Base-by-base conservation (phyloP, 2,888 invertebrate genomes). In the Meta bourneti region DNA sequence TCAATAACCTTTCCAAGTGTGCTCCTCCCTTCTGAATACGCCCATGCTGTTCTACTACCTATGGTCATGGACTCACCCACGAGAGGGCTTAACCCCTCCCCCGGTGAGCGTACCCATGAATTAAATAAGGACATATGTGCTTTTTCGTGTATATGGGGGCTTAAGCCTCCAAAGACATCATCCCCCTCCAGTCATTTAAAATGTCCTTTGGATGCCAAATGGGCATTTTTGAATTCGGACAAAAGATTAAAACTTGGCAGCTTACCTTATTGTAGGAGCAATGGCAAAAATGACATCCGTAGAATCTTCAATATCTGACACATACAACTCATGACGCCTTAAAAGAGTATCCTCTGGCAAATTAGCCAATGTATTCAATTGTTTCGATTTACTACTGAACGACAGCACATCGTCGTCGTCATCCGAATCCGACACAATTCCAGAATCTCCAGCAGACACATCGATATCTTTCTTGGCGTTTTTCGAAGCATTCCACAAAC, bases 191-290 rank as follows among this genome's bases (percentile, higher is more conserved):
- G n/a, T 4, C 34, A 34, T 1, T 34, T 34, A 34, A 34, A 34
- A 34, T 4, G 34, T 4, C 4, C 1, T 34, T 34, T 34, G 34
- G 34, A 34, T 34, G 34, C 34, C 34, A 34, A 2, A 2, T 34
- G 34, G 34, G 4, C 34, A 34, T 1, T 2, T 34, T 34, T 34
- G n/a, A 34, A 34, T 34, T 34, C 13, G 48, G 11, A n/a, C 13
- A 81, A 81, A 81, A 69, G 8, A 11, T 48, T 49, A 78, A 5
- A n/a, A 9, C 11, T 11, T 0, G 11, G 7, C 16, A 11, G 8
- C 77, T 89, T 90, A 93, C 93, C 93, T 93, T 51, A 93, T 91
- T 9, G 93, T 93, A 2, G 93, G 93, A 16, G 93, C 91, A 9
- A 93, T 92, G 13, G 93, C 91, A 78, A 93, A 91, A 16, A 93